These are phyloP conservation scores for Alosa alosa DNA, from an alignment of 2,113 vertebrate genomes.

Conservation along the genomic window DNA sequence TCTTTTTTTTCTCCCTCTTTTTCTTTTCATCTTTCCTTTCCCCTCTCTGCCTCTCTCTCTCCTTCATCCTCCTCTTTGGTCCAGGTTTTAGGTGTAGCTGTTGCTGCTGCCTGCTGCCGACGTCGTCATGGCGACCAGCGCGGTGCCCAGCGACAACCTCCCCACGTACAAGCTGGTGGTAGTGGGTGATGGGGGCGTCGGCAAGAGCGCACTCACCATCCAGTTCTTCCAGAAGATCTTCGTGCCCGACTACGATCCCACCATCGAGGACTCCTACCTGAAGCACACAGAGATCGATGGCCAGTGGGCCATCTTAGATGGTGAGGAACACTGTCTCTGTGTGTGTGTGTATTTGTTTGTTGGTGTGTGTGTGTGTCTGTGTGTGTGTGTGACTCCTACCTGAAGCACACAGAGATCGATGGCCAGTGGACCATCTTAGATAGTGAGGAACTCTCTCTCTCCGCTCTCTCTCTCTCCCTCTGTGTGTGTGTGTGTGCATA, in stretches of 20 bases:
- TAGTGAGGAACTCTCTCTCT: slow-evolving; percentile 70
- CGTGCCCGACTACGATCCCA: slow-evolving; percentile 97
- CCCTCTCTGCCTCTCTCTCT: not conserved
- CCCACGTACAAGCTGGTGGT: slow-evolving; percentile 98
- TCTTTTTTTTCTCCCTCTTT: not conserved
- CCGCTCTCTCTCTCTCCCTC: not conserved
- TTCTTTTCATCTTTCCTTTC: not conserved
- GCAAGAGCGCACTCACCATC: slow-evolving; percentile 97
- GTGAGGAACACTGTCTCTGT: slow-evolving; percentile 66
- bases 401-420: slow-evolving; percentile 98
- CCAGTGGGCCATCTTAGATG: slow-evolving; percentile 97
- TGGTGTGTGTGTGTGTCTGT: not conserved
- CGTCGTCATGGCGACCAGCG: slow-evolving; percentile 89
- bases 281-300: slow-evolving; percentile 98
- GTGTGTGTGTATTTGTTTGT: not conserved
- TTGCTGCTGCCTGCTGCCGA: not conserved
- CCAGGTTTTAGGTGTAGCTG: slow-evolving; percentile 70
- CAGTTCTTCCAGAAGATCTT: slow-evolving; percentile 99
- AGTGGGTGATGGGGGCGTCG: slow-evolving; percentile 95
- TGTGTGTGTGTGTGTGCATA: not conserved
- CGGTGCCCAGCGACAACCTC: slow-evolving; percentile 94
- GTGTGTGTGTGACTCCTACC: slow-evolving; percentile 80
- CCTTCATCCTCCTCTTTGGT: slow-evolving; percentile 30
- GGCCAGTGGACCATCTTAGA: slow-evolving; percentile 98
- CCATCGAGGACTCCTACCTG: slow-evolving; percentile 97